phyloP scores from a whole-genome alignment of 2,797 vertebrate genomes.

The Cyclura pinguis region DNA sequence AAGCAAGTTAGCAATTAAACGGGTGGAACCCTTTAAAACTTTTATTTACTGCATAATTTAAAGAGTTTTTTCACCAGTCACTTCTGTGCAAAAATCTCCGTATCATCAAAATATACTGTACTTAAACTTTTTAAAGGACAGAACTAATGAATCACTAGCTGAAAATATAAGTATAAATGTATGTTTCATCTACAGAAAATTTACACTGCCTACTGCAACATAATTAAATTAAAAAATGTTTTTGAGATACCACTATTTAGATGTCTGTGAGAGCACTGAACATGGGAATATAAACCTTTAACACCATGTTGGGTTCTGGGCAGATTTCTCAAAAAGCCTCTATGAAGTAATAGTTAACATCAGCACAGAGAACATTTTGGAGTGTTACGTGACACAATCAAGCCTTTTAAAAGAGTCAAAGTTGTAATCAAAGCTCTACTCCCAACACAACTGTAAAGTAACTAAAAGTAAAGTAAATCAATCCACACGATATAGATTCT shows the following conservation, averaged over 20 bases:
- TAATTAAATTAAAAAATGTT: background rate
- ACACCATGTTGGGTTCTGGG: conserved; percentile 1
- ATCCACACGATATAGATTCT: background rate
- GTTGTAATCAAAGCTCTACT: background rate
- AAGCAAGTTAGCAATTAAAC: background rate
- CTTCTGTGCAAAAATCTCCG: background rate
- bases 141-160: background rate
- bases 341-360: conserved; percentile 51
- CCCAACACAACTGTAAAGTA: background rate
- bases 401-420: background rate
- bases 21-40: background rate
- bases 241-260: background rate
- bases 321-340: conserved; percentile 43
- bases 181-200: background rate
- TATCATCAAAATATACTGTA: conserved; percentile 35
- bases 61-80: no score
- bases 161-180: background rate
- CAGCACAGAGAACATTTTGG: conserved; percentile 37
- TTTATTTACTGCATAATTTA: no score
- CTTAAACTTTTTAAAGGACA: conserved; percentile 41
- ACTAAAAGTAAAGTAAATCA: background rate
- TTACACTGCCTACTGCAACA: background rate
- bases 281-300: conserved; percentile 50
- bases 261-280: conserved; percentile 31
- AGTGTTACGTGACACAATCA: background rate